Base-by-base conservation (phyloP, 2,888 invertebrate genomes). In the Anorthoa munda region DNA sequence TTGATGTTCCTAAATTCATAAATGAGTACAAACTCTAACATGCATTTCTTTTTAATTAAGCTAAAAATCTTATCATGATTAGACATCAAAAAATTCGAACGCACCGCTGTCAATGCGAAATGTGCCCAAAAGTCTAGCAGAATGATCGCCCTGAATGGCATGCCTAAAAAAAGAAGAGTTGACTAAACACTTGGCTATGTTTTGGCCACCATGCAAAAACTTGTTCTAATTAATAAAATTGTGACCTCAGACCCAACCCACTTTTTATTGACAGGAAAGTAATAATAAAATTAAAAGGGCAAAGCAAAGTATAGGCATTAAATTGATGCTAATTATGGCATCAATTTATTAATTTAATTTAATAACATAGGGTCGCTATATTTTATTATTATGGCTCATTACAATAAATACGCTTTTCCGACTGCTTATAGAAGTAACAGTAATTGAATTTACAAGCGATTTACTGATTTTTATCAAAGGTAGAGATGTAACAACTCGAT, bases 401-500 rank as follows among this genome's bases (percentile, higher is more conserved):
- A 55, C 2, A 67, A 18, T 18, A 48, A 60, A 39, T 50, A 17
- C 13, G 1, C 7, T 61, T 69, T 68, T 61, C 2, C 31, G 45
- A 60, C 7, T 39, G n/a, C 21, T 26, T 15, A 31, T 11, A 45
- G 9, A 13, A 45, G n/a, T 17, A 13, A 17, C 23, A 51, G 21
- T 23, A 4, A 17, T 39, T 31, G 51, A n/a, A 1, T 53, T n/a
- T 21, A 48, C 53, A 63, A 11, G 26, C 21, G 11, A 50, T 58
- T n/a, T 4, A 17, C n/a, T 51, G 58, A 77, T 76, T 39, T 31
- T 31, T 58, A 70, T 75, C 70, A 58, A 61, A 70, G 3, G 15
- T 58, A 59, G 69, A 23, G 50, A n/a, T 63, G 56, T 70, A 60
- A 39, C n/a, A 69, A 70, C 58, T 18, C 31, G 23, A 78, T 56